Conservation (phyloP, 2,797 vertebrate genomes). For the Dicrostonyx torquatus region DNA sequence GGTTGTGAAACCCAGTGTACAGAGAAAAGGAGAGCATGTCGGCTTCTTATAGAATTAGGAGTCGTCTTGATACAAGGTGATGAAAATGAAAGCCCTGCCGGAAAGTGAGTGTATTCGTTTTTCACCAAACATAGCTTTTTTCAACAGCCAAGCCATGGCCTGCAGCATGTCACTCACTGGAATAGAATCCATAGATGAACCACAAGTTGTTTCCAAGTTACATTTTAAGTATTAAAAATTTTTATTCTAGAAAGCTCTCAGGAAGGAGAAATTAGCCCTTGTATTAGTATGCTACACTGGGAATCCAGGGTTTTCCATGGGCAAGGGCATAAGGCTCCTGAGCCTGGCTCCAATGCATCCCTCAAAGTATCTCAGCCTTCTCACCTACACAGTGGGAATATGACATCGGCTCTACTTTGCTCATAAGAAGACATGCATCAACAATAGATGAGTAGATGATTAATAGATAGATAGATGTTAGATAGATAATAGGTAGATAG, state of each 20-base stretch:
- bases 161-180: neutral
- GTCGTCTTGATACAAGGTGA: neutral
- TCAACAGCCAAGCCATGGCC: neutral
- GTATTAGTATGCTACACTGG: neutral
- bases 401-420: neutral
- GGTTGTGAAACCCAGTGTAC: neutral
- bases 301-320: neutral
- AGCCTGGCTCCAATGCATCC: neutral
- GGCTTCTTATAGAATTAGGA: constrained; percentile 1
- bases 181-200: neutral
- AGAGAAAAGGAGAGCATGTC: neutral
- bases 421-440: neutral
- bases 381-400: neutral
- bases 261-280: neutral
- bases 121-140: neutral
- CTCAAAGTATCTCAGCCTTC: neutral
- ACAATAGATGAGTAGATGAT: neutral
- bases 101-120: neutral
- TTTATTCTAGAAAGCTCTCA: neutral
- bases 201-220: neutral
- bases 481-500: too few relatives aligned
- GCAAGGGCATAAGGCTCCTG: neutral
- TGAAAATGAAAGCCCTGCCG: neutral
- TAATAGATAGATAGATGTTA: too few relatives aligned
- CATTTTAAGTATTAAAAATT: neutral